phyloP scores from a whole-genome alignment of 1,140 invertebrate species.

The Danaus melanippus region DNA sequence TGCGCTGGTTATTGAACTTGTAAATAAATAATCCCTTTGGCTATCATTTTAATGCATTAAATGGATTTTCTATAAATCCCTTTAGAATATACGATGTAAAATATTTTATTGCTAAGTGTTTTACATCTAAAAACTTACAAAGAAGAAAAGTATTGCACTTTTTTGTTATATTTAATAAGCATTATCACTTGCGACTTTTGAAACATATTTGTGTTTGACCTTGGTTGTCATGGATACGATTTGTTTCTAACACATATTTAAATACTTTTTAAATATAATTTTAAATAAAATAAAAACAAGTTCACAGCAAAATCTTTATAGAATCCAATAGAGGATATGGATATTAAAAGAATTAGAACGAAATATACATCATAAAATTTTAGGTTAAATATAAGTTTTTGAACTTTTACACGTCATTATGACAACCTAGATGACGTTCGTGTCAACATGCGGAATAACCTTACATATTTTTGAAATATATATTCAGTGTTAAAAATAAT shows the following conservation, averaged over 20 bases:
- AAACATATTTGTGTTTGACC: constrained; percentile 66
- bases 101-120: constrained; percentile 3
- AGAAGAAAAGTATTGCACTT: constrained; percentile 10
- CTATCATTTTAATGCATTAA: constrained; percentile 1
- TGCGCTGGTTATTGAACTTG: constrained; percentile 6
- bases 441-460: constrained; percentile 27
- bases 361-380: too few relatives aligned
- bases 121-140: constrained; percentile 5
- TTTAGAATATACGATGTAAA: neutral
- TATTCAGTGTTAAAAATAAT: too few relatives aligned
- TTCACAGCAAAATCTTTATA: too few relatives aligned
- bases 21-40: constrained; percentile 5
- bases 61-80: neutral
- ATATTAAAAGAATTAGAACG: too few relatives aligned
- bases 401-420: constrained; percentile 8
- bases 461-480: constrained; percentile 6
- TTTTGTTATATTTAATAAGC: constrained; percentile 29
- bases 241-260: constrained; percentile 4
- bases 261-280: neutral
- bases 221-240: constrained; percentile 49
- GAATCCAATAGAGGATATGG: too few relatives aligned
- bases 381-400: neutral
- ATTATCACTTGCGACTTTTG: constrained; percentile 59
- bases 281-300: too few relatives aligned
- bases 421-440: neutral